A percentile compares a stretch with the other conserved stretches of the same genome.
Conservation (phyloP, 2,888 invertebrate genomes). For the Eumacrocentrus americanus region DNA sequence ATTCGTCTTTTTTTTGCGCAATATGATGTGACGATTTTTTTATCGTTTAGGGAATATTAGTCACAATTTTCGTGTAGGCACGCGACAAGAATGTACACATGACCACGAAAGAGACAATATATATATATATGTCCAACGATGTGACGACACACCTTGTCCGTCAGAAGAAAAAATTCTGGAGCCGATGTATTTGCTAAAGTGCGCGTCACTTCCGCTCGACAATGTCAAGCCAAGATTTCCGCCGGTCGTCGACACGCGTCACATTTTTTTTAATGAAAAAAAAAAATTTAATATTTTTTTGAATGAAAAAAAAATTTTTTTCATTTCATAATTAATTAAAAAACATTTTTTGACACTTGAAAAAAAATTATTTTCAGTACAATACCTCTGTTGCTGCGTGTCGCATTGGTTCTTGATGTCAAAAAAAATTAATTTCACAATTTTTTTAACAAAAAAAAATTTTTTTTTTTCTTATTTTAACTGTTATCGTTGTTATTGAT, state of each 20-base stretch:
- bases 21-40: neutral
- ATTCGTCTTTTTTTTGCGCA: neutral
- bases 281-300: no score
- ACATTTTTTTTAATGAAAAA: constrained; percentile 8
- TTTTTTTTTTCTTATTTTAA: no score
- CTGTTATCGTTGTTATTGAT: no score
- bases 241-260: constrained; percentile 35
- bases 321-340: no score
- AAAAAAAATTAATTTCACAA: neutral
- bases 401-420: constrained; percentile 41
- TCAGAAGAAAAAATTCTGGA: constrained; percentile 43
- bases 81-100: constrained; percentile 31
- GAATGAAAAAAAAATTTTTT: neutral
- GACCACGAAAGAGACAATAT: no score
- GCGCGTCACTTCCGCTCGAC: constrained; percentile 59
- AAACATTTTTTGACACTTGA: no score
- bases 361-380: neutral
- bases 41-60: constrained; percentile 10
- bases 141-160: constrained; percentile 58
- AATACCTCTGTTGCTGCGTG: constrained; percentile 50
- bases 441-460: neutral
- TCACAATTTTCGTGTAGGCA: constrained; percentile 27
- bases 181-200: constrained; percentile 49
- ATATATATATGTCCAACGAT: constrained; percentile 41
- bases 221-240: constrained; percentile 62